Percentiles rank a stretch among this genome's conserved stretches.
phyloP scores from a whole-genome alignment of 1,140 invertebrate species.

The Grapholita molesta region DNA sequence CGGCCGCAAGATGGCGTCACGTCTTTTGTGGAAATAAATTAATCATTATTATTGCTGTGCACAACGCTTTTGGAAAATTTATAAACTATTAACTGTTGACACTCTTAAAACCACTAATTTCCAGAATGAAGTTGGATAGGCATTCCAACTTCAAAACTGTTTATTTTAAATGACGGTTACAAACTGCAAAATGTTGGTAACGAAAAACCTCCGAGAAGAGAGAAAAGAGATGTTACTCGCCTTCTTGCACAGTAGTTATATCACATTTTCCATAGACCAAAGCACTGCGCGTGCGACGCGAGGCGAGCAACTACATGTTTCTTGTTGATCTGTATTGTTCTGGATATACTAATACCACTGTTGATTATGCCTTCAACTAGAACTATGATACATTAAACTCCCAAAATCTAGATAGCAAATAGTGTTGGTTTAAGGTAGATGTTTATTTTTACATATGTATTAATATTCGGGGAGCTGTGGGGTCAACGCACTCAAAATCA shows the following conservation, averaged over 20 bases:
- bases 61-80: not conserved
- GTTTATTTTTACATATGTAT: conserved; percentile 17
- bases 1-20: not conserved
- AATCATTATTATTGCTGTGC: not conserved
- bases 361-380: conserved; percentile 49
- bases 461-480: not conserved
- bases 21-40: not conserved
- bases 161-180: no score
- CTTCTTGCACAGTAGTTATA: no score
- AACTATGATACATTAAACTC: conserved; percentile 21
- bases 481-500: conserved; percentile 14
- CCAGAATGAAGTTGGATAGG: no score
- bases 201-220: no score
- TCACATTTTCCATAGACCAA: not conserved
- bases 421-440: conserved; percentile 6
- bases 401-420: conserved; percentile 5
- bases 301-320: conserved; percentile 26
- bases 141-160: no score
- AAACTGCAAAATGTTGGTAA: no score
- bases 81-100: no score
- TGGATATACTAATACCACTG: conserved; percentile 42
- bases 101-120: no score
- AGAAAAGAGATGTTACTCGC: no score
- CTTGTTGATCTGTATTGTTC: conserved; percentile 51
- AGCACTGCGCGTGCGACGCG: not conserved